A percentile compares a stretch with the other conserved stretches of the same genome.
Evolutionary conservation across 2,113 vertebrate genomes (phyloP).

Genomic region (Elgaria multicarinata): DNA sequence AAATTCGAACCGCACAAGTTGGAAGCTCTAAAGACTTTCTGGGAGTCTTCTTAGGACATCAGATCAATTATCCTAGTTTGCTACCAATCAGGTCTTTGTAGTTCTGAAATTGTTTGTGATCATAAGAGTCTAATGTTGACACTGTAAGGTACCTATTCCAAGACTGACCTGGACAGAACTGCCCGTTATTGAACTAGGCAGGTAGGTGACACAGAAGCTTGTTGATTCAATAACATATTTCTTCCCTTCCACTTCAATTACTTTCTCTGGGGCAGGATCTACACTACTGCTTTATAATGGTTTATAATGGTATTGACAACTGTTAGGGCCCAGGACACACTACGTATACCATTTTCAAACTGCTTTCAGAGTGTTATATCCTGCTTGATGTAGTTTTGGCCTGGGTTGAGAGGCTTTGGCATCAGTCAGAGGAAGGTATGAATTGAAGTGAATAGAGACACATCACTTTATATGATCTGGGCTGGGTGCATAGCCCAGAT

Average conservation of each 20-base stretch:
- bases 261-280: neutral
- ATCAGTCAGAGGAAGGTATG: neutral
- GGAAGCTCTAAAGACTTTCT: neutral
- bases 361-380: too few species aligned
- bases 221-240: neutral
- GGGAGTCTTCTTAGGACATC: neutral
- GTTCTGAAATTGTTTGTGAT: neutral
- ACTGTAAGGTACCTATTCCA: neutral
- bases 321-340: too few species aligned
- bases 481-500: too few species aligned
- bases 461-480: too few species aligned
- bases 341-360: too few species aligned
- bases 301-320: too few species aligned
- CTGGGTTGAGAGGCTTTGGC: neutral
- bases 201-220: neutral
- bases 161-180: neutral
- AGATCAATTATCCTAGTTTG: neutral
- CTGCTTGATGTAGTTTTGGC: too few species aligned
- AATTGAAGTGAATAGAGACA: too few species aligned
- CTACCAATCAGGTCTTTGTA: neutral
- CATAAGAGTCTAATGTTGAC: neutral
- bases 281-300: too few species aligned
- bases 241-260: neutral
- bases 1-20: neutral
- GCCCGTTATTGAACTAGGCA: neutral